These are phyloP conservation scores for Mastacembelus armatus DNA, from an alignment of 2,797 vertebrate genomes.

Conservation along the genomic window DNA sequence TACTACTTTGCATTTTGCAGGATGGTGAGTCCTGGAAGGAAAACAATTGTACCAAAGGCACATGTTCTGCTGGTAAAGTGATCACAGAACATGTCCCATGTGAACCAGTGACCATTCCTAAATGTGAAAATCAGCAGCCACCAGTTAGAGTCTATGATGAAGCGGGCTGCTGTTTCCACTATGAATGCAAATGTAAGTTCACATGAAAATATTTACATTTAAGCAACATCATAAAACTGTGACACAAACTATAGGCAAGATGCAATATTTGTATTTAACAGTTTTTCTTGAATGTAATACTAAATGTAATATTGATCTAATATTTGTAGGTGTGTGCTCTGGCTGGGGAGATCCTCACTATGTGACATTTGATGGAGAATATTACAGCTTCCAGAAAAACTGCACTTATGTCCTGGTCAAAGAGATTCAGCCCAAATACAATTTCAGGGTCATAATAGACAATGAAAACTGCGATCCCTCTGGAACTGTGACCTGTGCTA, in stretches of 20 bases:
- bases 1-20: conserved; percentile 52
- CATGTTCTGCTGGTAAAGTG: conserved; percentile 80
- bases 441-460: conserved; percentile 86
- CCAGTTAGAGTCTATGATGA: conserved; percentile 79
- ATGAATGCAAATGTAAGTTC: conserved; percentile 91
- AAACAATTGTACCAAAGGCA: conserved; percentile 79
- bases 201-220: neutral
- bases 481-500: conserved; percentile 69
- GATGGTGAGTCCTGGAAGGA: conserved; percentile 82
- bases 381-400: conserved; percentile 92
- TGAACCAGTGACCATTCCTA: conserved; percentile 44
- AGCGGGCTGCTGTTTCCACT: conserved; percentile 86
- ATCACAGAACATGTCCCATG: conserved; percentile 63
- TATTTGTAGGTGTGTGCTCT: conserved; percentile 85
- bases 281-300: neutral
- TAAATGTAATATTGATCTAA: neutral
- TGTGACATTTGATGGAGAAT: conserved; percentile 90
- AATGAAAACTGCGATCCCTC: conserved; percentile 86
- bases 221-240: conserved; percentile 3
- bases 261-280: too few relatives aligned
- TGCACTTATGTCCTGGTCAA: conserved; percentile 93
- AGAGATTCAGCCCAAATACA: conserved; percentile 82
- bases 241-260: too few relatives aligned
- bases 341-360: conserved; percentile 95
- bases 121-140: conserved; percentile 82